phyloP scores from a whole-genome alignment of 2,888 invertebrate species.

The Heliothis peltigera region DNA sequence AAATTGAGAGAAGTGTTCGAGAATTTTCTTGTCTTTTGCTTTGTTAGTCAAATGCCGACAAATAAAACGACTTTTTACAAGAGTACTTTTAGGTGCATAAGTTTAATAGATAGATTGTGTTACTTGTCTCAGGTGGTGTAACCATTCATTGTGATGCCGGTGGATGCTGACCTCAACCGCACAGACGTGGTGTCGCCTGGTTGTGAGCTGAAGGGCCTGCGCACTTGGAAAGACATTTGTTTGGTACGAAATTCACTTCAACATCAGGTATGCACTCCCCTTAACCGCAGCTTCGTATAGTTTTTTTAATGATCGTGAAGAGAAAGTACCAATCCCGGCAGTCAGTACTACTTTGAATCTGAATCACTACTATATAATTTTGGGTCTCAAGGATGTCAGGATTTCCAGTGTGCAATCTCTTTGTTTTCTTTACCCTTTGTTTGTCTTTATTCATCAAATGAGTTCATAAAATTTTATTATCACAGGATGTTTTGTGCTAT shows the following conservation, averaged over 20 bases:
- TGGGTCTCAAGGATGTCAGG: constrained; percentile 23
- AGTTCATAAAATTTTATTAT: constrained; percentile 31
- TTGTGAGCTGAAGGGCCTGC: constrained; percentile 89
- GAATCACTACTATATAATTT: constrained; percentile 39
- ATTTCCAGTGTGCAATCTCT: constrained; percentile 30
- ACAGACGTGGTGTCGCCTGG: constrained; percentile 89
- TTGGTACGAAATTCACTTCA: constrained; percentile 89
- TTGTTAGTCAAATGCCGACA: constrained; percentile 5
- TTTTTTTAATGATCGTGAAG: constrained; percentile 43
- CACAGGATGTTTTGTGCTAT: constrained; percentile 23
- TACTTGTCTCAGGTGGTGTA: constrained; percentile 82
- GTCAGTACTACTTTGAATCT: constrained; percentile 40
- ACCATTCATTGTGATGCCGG: constrained; percentile 90
- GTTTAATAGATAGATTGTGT: constrained; percentile 56
- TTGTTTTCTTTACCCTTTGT: constrained; percentile 48
- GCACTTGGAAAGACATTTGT: constrained; percentile 90
- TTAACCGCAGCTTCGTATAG: constrained; percentile 54
- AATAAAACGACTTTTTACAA: constrained; percentile 17
- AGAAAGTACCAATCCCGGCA: constrained; percentile 49
- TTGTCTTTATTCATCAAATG: constrained; percentile 38
- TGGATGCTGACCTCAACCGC: constrained; percentile 89
- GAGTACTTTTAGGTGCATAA: constrained; percentile 22
- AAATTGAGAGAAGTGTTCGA: constrained; percentile 28
- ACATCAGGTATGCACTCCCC: constrained; percentile 83
- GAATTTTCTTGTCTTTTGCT: constrained; percentile 9